A percentile compares a stretch with the other conserved stretches of the same genome.
Evolutionary conservation across 2,113 vertebrate genomes (phyloP).

Genomic region (Epinephelus cyanopodus): DNA sequence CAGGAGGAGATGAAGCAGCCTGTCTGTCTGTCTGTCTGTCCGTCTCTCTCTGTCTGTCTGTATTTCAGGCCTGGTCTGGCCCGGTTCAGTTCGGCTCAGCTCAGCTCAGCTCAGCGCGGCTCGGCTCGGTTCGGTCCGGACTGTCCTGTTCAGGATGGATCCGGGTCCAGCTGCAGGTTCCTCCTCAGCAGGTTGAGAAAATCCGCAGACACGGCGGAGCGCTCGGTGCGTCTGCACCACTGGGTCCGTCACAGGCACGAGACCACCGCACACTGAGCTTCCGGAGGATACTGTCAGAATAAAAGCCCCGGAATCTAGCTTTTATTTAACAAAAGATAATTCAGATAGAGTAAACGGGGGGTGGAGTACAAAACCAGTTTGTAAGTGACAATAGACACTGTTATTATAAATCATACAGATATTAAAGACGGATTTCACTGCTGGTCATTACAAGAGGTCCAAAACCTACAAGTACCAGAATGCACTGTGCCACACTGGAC

Average conservation of each 20-base stretch:
- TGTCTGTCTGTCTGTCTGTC: slow-evolving; percentile 7
- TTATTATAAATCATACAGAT: too few species aligned
- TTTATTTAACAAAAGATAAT: not conserved
- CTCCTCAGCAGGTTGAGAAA: not conserved
- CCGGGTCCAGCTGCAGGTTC: not conserved
- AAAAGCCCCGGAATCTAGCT: not conserved
- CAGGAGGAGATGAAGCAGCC: slow-evolving; percentile 39
- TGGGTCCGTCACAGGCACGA: slow-evolving; percentile 8
- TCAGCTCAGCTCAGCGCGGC: not conserved
- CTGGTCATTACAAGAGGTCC: too few species aligned
- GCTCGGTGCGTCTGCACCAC: slow-evolving; percentile 12
- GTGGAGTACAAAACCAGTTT: too few species aligned
- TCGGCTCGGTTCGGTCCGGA: not conserved
- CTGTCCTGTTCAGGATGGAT: not conserved
- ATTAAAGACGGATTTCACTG: too few species aligned
- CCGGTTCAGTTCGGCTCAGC: not conserved
- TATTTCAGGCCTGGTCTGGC: not conserved
- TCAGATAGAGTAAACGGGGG: too few species aligned
- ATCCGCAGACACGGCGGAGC: slow-evolving; percentile 42
- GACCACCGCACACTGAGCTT: not conserved
- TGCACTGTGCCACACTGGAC: too few species aligned
- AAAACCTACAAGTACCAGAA: too few species aligned
- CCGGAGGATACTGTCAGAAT: not conserved
- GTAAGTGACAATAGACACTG: too few species aligned
- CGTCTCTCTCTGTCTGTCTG: not conserved